These are phyloP conservation scores for Athalia rosae DNA, from an alignment of 2,888 invertebrate genomes.

Conservation along the genomic window DNA sequence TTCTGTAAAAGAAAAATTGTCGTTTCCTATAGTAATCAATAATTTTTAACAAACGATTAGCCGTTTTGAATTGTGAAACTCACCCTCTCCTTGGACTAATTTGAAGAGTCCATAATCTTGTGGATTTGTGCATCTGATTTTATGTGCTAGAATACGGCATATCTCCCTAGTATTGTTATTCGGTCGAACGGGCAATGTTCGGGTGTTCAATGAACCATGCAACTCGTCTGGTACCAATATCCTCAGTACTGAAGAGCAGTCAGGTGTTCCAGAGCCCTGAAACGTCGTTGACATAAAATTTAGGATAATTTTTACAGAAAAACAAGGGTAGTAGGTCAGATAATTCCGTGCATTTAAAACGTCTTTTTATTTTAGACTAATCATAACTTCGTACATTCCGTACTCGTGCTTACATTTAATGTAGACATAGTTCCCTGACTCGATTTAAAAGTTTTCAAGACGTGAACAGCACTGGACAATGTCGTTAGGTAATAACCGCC, in stretches of 20 bases:
- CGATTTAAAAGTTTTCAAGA: conserved; percentile 81
- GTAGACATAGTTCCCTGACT: conserved; percentile 71
- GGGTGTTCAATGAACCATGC: conserved; percentile 92
- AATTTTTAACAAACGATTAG: conserved; percentile 13
- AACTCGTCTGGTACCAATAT: conserved; percentile 96
- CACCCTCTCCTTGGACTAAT: conserved; percentile 92
- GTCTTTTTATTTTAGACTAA: background rate
- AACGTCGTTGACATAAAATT: conserved; percentile 43
- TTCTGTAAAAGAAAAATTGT: conserved; percentile 79
- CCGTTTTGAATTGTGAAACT: conserved; percentile 50
- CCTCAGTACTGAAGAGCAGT: conserved; percentile 86
- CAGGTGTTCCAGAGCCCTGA: conserved; percentile 73
- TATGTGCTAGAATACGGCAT: conserved; percentile 95
- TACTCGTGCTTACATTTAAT: conserved; percentile 63
- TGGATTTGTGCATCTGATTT: conserved; percentile 95
- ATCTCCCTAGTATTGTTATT: conserved; percentile 95
- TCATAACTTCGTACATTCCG: background rate
- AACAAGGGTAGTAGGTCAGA: too few species aligned
- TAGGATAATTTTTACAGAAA: background rate
- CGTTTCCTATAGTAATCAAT: background rate
- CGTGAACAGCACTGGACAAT: conserved; percentile 93
- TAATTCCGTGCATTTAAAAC: background rate
- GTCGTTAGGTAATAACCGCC: conserved; percentile 97
- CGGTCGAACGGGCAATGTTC: conserved; percentile 94
- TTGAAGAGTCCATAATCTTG: conserved; percentile 96